These are phyloP conservation scores for Deladenus siricidicola DNA, from an alignment of 2,888 invertebrate species.

Conservation along the genomic window DNA sequence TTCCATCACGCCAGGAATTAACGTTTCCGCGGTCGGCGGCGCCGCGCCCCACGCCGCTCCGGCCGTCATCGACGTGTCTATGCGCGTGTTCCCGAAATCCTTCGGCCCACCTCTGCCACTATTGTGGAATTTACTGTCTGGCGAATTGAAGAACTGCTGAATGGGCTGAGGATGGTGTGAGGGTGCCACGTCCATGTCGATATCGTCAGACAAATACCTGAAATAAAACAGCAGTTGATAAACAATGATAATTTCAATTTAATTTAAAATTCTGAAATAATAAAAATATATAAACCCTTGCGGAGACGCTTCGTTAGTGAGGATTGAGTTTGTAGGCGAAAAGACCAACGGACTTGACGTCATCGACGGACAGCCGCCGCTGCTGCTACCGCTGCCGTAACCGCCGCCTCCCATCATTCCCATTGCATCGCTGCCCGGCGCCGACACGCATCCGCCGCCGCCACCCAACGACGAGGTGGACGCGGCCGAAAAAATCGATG, in stretches of 20 bases:
- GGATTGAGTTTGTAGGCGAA: background rate
- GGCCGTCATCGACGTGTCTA: background rate
- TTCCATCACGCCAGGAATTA: background rate
- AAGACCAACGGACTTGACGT: background rate
- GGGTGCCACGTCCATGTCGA: constrained; percentile 18
- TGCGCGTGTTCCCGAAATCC: no score
- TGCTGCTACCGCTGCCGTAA: background rate
- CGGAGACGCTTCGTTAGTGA: background rate
- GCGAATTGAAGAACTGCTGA: no score
- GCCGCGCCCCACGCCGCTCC: no score
- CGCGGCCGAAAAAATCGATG: background rate
- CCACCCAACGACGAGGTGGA: background rate
- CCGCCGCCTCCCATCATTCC: background rate
- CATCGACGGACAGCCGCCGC: background rate
- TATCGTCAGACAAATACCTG: constrained; percentile 24
- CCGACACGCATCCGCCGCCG: background rate
- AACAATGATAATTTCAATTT: no score
- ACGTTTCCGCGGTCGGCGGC: background rate
- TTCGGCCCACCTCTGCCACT: no score
- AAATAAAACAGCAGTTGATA: no score
- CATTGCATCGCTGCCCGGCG: background rate
- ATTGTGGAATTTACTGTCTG: background rate
- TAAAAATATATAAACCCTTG: background rate
- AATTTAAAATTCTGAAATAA: background rate
- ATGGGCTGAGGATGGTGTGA: background rate